phyloP scores from a whole-genome alignment of 2,888 invertebrate genomes.

The Hesperia comma region DNA sequence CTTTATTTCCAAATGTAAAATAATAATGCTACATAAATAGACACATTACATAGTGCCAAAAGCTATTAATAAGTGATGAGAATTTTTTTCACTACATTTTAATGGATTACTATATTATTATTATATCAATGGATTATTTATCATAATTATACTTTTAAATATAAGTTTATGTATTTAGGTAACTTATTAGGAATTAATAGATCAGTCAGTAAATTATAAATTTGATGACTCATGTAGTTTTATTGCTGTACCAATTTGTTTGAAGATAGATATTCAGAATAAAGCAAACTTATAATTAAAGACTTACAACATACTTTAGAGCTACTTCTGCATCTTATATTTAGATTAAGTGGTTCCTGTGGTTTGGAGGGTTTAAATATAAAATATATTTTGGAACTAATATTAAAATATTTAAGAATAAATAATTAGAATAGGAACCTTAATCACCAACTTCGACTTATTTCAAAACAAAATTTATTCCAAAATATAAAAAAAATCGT shows the following conservation, averaged over 20 bases:
- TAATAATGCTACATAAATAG: slow-evolving; percentile 23
- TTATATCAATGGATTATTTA: slow-evolving; percentile 14
- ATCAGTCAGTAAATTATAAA: slow-evolving; percentile 27
- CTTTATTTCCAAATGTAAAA: slow-evolving; percentile 6
- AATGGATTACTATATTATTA: slow-evolving; percentile 10
- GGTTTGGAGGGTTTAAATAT: slow-evolving; percentile 3
- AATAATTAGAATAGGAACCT: slow-evolving; percentile 69
- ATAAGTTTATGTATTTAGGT: slow-evolving; percentile 17
- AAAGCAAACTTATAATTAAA: slow-evolving; percentile 25
- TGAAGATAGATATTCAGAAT: slow-evolving; percentile 5
- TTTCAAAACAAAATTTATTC: slow-evolving; percentile 80
- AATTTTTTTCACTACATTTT: slow-evolving; percentile 20
- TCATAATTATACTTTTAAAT: slow-evolving; percentile 12
- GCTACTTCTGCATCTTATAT: slow-evolving; percentile 36
- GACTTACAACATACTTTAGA: slow-evolving; percentile 29
- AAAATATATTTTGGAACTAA: slow-evolving; percentile 14
- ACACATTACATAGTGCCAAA: slow-evolving; percentile 23
- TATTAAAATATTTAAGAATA: slow-evolving; percentile 14
- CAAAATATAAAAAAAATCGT: slow-evolving; percentile 81
- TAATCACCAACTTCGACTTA: slow-evolving; percentile 78
- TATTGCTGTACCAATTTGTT: slow-evolving; percentile 33
- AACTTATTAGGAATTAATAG: slow-evolving; percentile 30
- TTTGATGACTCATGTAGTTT: slow-evolving; percentile 26
- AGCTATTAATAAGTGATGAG: slow-evolving; percentile 26
- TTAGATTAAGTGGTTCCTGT: slow-evolving; percentile 27